These are phyloP conservation scores for Tetragnatha montana DNA, from an alignment of 2,888 invertebrate genomes.

Conservation along the genomic window DNA sequence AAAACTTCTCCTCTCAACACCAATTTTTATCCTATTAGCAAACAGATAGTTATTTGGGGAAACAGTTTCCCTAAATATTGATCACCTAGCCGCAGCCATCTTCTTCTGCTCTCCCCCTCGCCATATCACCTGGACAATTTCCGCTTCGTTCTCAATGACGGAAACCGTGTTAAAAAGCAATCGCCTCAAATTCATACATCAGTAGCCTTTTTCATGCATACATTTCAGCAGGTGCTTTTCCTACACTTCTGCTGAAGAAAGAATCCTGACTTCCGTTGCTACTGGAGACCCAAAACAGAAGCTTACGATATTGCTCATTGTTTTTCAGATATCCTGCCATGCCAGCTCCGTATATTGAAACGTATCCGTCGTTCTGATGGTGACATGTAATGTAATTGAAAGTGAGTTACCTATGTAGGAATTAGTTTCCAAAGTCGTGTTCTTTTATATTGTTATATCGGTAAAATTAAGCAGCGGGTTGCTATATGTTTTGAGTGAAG, in stretches of 20 bases:
- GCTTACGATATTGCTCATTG: slow-evolving; percentile 48
- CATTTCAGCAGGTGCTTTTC: slow-evolving; percentile 59
- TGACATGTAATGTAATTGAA: background rate
- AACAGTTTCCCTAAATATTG: slow-evolving; percentile 55
- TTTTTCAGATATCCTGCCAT: slow-evolving; percentile 51
- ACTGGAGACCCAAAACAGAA: slow-evolving; percentile 41
- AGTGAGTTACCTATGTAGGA: background rate
- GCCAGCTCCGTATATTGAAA: slow-evolving; percentile 31
- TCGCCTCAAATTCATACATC: slow-evolving; percentile 33
- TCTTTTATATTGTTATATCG: background rate
- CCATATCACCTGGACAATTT: slow-evolving; percentile 67
- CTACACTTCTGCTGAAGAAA: background rate
- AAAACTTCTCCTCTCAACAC: slow-evolving; percentile 28
- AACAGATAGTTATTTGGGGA: slow-evolving; percentile 56
- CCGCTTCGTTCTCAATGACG: slow-evolving; percentile 62
- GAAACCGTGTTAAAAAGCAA: slow-evolving; percentile 69
- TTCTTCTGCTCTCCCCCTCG: background rate
- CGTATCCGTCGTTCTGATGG: background rate
- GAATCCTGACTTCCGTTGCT: slow-evolving; percentile 66
- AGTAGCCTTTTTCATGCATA: slow-evolving; percentile 53
- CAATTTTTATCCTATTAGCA: slow-evolving; percentile 49
- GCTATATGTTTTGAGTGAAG: background rate
- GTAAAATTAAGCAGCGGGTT: background rate
- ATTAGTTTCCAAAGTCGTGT: background rate
- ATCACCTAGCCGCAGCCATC: slow-evolving; percentile 39